These are phyloP conservation scores for Melinaea menophilus DNA, from an alignment of 2,888 invertebrate genomes.

Conservation along the genomic window DNA sequence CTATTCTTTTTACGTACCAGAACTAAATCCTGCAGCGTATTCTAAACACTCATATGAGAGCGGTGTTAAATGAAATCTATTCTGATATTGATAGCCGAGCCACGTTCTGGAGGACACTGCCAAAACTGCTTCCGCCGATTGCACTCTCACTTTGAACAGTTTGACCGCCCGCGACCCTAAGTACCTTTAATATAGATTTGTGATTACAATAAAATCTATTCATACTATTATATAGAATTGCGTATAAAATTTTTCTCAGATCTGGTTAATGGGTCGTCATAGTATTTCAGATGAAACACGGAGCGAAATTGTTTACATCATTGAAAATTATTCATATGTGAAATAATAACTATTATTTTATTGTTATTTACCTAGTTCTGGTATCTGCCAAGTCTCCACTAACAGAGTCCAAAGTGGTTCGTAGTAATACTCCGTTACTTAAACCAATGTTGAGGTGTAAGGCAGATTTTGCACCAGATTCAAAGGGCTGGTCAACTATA, in stretches of 20 bases:
- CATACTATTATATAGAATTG: conserved; percentile 1
- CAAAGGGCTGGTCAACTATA: conserved; percentile 90
- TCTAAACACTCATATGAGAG: conserved; percentile 97
- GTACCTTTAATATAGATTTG: conserved; percentile 75
- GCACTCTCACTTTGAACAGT: conserved; percentile 96
- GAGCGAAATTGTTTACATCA: conserved; percentile 71
- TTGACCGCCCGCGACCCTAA: conserved; percentile 97
- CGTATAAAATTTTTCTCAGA: conserved; percentile 49
- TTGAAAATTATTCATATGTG: conserved; percentile 36
- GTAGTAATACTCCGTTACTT: conserved; percentile 95
- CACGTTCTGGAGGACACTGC: conserved; percentile 99
- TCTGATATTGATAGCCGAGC: conserved; percentile 99
- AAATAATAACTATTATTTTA: neutral
- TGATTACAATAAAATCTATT: neutral
- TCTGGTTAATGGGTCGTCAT: conserved; percentile 76
- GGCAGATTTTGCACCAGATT: conserved; percentile 83
- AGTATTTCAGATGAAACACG: conserved; percentile 80
- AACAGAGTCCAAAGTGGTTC: conserved; percentile 96
- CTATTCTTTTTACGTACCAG: conserved; percentile 58
- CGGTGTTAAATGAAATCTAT: conserved; percentile 95
- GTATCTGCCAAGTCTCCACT: conserved; percentile 98
- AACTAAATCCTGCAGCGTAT: conserved; percentile 97
- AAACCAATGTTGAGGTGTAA: conserved; percentile 97
- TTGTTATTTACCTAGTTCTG: conserved; percentile 83
- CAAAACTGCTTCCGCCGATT: conserved; percentile 96